Evolutionary conservation across 92 coral and sea anemone species (phyloP).

Genomic region (Plumapathes pennacea): DNA sequence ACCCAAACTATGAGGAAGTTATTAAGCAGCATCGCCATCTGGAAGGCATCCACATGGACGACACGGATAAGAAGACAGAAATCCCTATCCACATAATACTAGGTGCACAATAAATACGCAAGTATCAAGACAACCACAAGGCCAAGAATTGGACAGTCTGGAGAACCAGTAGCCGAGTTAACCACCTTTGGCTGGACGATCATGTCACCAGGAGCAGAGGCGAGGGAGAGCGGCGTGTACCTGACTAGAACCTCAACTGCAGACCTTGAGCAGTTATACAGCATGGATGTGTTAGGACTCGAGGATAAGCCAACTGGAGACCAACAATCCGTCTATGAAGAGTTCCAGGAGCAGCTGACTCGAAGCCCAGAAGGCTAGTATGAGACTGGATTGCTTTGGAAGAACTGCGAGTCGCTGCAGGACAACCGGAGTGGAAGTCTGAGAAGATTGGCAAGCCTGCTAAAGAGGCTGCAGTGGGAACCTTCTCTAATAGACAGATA

Average conservation of each 20-base stretch:
- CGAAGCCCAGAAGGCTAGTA: constrained; percentile 47
- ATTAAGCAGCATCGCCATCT: constrained; percentile 26
- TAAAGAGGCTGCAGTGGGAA: constrained; percentile 47
- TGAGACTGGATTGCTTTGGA: constrained; percentile 64
- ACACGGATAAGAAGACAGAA: no score
- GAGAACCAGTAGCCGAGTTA: constrained; percentile 65
- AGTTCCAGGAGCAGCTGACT: constrained; percentile 36
- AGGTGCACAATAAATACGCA: constrained; percentile 49
- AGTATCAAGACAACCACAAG: constrained; percentile 49
- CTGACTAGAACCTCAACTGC: constrained; percentile 40
- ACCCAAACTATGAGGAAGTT: constrained; percentile 1
- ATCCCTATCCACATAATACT: constrained; percentile 53
- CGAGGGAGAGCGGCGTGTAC: constrained; percentile 57
- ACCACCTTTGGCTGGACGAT: constrained; percentile 60
- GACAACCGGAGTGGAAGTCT: constrained; percentile 42
- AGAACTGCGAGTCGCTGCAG: constrained; percentile 46
- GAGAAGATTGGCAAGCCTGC: constrained; percentile 45
- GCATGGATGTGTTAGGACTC: constrained; percentile 68
- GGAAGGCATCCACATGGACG: constrained; percentile 9
- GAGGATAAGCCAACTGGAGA: constrained; percentile 5
- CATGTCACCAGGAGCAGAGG: no score
- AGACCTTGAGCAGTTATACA: constrained; percentile 63
- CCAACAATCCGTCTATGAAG: constrained; percentile 30
- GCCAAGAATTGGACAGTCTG: constrained; percentile 36
- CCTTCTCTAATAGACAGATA: constrained; percentile 33